Percentiles rank a stretch among this genome's conserved stretches.
Conservation (phyloP, 2,797 vertebrate species). For the Rhinoraja longicauda region DNA sequence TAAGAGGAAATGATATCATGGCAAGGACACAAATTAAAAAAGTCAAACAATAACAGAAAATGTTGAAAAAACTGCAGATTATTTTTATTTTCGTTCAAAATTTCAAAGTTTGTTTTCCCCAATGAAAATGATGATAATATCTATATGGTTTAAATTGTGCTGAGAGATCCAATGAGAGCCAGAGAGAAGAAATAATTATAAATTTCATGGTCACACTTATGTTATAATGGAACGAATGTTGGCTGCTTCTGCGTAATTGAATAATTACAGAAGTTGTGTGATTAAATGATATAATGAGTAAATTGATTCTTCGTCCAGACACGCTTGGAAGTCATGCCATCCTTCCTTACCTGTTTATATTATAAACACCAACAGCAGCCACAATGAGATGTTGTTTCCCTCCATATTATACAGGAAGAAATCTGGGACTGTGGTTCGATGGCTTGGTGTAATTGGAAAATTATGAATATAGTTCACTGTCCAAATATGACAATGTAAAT, state of each 20-base stretch:
- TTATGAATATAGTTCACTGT: not conserved
- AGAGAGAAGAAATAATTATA: not conserved
- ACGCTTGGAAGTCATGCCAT: not conserved
- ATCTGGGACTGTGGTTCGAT: not conserved
- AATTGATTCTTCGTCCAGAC: not conserved
- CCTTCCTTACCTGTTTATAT: not conserved
- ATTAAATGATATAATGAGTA: not conserved
- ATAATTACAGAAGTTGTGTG: not conserved
- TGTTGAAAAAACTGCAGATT: too few species aligned
- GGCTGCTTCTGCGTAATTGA: not conserved
- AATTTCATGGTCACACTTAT: not conserved
- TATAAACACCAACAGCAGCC: not conserved
- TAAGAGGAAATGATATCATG: too few species aligned
- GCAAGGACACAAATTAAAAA: not conserved
- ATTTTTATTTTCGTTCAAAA: too few species aligned
- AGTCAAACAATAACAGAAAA: not conserved
- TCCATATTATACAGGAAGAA: not conserved
- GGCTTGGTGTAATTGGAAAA: not conserved
- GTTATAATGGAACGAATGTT: not conserved
- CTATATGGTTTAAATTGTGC: not conserved
- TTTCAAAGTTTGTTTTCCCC: not conserved
- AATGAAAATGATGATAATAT: not conserved
- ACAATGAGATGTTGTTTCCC: not conserved
- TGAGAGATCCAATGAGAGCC: not conserved
- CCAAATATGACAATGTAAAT: not conserved